Evolutionary conservation across 2,888 invertebrate species (phyloP), one percentile per base, ranked within the genome.

Genomic region (Drosophila percnosoma): DNA sequence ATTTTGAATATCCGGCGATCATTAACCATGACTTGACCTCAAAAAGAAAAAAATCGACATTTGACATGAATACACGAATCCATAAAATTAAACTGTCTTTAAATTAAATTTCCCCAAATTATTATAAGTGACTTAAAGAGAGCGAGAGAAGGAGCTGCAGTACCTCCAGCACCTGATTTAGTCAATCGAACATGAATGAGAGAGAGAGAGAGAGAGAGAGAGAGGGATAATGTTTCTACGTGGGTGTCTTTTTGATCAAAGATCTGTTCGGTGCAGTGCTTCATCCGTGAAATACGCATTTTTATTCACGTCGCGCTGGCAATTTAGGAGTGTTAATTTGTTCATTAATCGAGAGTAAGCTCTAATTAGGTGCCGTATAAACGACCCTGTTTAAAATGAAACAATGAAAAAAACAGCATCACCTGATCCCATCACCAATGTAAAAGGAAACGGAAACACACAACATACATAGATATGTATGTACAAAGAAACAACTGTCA

Each of bases 61-160:
- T 45, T 45, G 4, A 45, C 21, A 45, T 21, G 2, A 45, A 45
- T 15, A 15, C 21, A 45, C 3, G 27, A 27, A 27, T 45, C 8
- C n/a, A 10, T 40, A 1, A n/a, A 40, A n/a, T n/a, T 2, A 0
- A n/a, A n/a, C 4, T n/a, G 0, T 40, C 4, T 1, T 21, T 1
- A 21, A 21, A 21, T 7, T 2, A 15, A 21, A 15, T 7, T 21
- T 45, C 4, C 15, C 2, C 8, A 8, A 15, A 7, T 10, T 40
- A n/a, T 2, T 2, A n/a, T n/a, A 11, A n/a, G 5, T 4, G 8
- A n/a, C 0, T 10, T n/a, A n/a, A n/a, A 0, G 21, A 21, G 40
- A 11, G n/a, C 4, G 10, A n/a, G 11, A 40, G n/a, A 5, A 10
- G 2, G 10, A 40, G n/a, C 10, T 40, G 2, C 10, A n/a, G 4